Base-by-base conservation (phyloP, 2,888 invertebrate genomes). In the Pegoplata infirma region DNA sequence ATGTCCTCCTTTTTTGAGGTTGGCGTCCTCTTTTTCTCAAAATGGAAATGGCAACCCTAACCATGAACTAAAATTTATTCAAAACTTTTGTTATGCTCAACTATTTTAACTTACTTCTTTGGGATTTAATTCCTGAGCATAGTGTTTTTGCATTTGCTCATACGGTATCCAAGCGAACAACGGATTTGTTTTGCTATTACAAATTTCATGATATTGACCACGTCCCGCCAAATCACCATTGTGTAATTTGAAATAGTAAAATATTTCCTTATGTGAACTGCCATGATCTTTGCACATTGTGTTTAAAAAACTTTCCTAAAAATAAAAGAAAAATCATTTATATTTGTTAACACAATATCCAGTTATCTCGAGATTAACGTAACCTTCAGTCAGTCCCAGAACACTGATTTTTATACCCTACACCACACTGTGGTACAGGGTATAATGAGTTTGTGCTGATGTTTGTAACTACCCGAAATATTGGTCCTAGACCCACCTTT, bases 141-240 rank as follows among this genome's bases (percentile, higher is more conserved):
- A 86, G 69, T 81, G 81, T 6, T 83, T 73, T 56, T 84, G 79
- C 64, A 88, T 82, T 47, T 76, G 80, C 12, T 81, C 78, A 32
- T 85, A 87, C 0, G 87, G 86, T 8, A 88, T 71, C 88, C 88
- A 88, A 28, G 88, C 88, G 8, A 88, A 61, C 28, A 88, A 75
- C 0, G 85, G 80, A 36, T 81, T 82, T 2, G 71, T 82, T 5
- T 81, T 78, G 4, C 79, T 82, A 4, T 47, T 58, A 55, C 88
- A 88, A 55, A 88, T 82, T 21, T 85, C 83, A n/a, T 80, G 76
- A 55, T 86, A 86, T 0, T 79, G 68, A 3, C 82, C 84, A 7
- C 85, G 85, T 1, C 86, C 87, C 36, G 56, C 82, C 5, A 88
- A 80, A 44, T 87, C 84, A 0, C 88, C 88, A 61, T 88, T 85